Conservation (phyloP, 2,888 invertebrate genomes). For the Heliconius erato region DNA sequence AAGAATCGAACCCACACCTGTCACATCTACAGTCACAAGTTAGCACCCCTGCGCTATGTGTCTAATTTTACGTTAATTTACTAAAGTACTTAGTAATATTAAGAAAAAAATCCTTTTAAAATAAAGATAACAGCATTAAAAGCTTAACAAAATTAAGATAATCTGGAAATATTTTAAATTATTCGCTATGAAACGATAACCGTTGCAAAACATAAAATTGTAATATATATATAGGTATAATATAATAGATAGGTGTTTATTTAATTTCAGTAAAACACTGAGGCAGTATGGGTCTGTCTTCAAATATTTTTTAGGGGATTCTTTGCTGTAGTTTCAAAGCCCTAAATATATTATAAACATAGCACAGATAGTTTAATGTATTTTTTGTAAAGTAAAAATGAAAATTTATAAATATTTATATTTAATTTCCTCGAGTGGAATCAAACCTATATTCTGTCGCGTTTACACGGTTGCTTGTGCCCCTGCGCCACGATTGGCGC, state of each 20-base stretch:
- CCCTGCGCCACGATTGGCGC: too few relatives aligned
- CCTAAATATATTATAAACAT: too few relatives aligned
- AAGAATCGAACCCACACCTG: too few relatives aligned
- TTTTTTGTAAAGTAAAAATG: neutral
- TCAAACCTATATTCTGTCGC: neutral
- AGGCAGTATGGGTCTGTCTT: too few relatives aligned
- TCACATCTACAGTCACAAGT: too few relatives aligned
- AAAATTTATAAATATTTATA: neutral
- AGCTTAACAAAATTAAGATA: neutral
- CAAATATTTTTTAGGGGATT: too few relatives aligned
- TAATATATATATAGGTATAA: neutral
- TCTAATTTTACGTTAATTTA: slow-evolving; percentile 28
- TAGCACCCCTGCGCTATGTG: too few relatives aligned
- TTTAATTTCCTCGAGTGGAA: neutral
- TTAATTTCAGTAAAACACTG: too few relatives aligned
- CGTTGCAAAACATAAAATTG: neutral
- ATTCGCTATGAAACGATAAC: neutral
- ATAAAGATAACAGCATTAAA: slow-evolving; percentile 6
- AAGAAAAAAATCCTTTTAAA: slow-evolving; percentile 40
- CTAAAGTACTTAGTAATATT: slow-evolving; percentile 13
- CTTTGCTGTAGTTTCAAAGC: too few relatives aligned
- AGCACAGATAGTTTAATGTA: too few relatives aligned
- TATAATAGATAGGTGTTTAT: too few relatives aligned
- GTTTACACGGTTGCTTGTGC: too few relatives aligned
- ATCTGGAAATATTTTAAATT: slow-evolving; percentile 8